Evolutionary conservation across 2,113 vertebrate species (phyloP).

Genomic region (Chaetodon trifascialis): DNA sequence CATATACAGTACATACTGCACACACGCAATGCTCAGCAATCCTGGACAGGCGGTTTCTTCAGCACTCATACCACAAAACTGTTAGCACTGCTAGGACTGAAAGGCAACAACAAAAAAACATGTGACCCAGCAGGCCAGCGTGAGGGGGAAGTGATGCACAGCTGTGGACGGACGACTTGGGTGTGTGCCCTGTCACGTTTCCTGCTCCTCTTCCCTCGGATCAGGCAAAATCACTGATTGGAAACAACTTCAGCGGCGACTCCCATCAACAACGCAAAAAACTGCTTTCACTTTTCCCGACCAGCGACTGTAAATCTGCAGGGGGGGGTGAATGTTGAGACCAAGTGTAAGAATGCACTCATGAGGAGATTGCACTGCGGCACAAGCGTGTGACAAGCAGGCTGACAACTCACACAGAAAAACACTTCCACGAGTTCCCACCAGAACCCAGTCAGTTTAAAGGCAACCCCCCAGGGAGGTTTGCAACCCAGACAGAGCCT

Average conservation of each 20-base stretch:
- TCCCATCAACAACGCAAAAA: conserved; percentile 25
- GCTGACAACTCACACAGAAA: conserved; percentile 11
- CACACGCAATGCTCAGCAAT: not conserved
- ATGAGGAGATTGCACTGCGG: conserved; percentile 39
- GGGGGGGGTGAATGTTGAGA: conserved; percentile 30
- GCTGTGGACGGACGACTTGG: conserved; percentile 40
- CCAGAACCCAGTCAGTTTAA: conserved; percentile 51
- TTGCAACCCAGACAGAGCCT: conserved; percentile 67
- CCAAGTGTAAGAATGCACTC: conserved; percentile 24
- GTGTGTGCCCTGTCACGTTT: conserved; percentile 65
- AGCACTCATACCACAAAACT: conserved; percentile 6
- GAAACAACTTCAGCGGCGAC: conserved; percentile 10
- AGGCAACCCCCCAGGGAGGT: conserved; percentile 56
- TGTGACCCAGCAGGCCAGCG: conserved; percentile 20
- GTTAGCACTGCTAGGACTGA: not conserved
- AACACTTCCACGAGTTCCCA: conserved; percentile 49
- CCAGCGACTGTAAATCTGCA: not conserved
- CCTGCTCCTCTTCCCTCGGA: conserved; percentile 63
- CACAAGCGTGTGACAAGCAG: conserved; percentile 32
- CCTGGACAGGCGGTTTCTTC: not conserved
- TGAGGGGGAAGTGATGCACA: conserved; percentile 71
- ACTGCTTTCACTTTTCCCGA: conserved; percentile 25
- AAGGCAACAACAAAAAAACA: conserved; percentile 23
- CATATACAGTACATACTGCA: not conserved
- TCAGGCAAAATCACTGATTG: conserved; percentile 10